phyloP scores from a whole-genome alignment of 2,797 vertebrate species.

The Smutsia gigantea region DNA sequence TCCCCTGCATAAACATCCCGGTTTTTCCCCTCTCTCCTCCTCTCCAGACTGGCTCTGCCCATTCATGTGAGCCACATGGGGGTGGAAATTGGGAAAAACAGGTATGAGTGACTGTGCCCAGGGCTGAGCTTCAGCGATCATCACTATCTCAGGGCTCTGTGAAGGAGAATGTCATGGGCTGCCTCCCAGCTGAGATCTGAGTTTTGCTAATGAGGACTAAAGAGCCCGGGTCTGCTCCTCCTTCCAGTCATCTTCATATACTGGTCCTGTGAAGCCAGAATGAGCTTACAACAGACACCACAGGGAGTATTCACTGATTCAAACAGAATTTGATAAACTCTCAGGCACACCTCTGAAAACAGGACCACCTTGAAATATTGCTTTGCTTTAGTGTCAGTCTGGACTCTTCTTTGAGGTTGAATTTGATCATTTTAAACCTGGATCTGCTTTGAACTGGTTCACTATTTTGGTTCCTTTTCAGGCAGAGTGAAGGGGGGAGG shows the following conservation, averaged over 20 bases:
- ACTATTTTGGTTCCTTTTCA: constrained; percentile 7
- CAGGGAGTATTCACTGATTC: not conserved
- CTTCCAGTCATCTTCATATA: not conserved
- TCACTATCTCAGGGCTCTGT: not conserved
- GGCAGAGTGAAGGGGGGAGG: not conserved
- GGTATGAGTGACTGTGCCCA: not conserved
- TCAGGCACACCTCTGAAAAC: not conserved
- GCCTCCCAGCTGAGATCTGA: not conserved
- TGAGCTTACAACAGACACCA: not conserved
- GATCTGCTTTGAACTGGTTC: not conserved
- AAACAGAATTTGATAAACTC: not conserved
- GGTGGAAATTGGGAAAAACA: not conserved
- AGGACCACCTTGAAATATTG: not conserved
- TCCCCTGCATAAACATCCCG: not conserved
- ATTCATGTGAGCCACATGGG: not conserved
- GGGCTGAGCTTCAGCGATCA: not conserved
- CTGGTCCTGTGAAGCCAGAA: not conserved
- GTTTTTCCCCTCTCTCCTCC: not conserved
- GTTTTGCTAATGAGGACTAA: not conserved
- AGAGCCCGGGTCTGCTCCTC: not conserved
- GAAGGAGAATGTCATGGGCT: not conserved
- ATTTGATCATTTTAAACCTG: not conserved
- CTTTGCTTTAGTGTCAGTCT: not conserved
- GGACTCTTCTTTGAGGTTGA: not conserved
- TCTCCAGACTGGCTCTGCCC: not conserved